Base-by-base conservation (phyloP, 2,888 invertebrate genomes). In the Malacosoma neustria region DNA sequence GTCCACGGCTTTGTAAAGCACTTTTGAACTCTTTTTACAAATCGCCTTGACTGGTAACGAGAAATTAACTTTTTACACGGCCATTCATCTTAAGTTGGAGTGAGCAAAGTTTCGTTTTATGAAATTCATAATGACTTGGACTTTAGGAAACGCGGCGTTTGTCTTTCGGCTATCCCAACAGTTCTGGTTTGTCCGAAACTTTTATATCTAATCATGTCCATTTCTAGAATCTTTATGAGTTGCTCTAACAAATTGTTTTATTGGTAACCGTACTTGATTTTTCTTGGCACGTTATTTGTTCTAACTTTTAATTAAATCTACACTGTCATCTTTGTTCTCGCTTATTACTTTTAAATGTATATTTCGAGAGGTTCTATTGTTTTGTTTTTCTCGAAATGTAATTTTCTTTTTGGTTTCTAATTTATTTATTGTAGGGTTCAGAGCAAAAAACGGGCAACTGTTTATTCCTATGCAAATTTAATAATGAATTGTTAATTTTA, bases 61-160 rank as follows among this genome's bases (percentile, higher is more conserved):
- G 45, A 54, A 59, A 69, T 66, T 62, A 57, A 61, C 59, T 65
- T 67, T 64, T 58, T 54, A 46, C 56, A 50, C 45, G 50, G 53
- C 53, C 56, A 60, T 67, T 59, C 52, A 48, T 61, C 51, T 48
- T 44, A 34, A 40, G 45, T 49, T 42, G 44, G 53, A 49, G 57
- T 60, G 59, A 60, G 60, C 57, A 63, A 68, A 57, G 55, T 66
- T 59, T 37, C 35, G 37, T 49, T 59, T 66, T 54, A 43, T 43
- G 37, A 57, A 60, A 58, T 62, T 61, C 41, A 36, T 56, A 58
- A 61, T 53, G 53, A 58, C 57, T 66, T 50, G 35, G 37, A 57
- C 55, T 62, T 61, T 58, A 46, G 43, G 43, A 43, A 52, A 42
- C 41, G 38, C 30, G 45, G 47, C 45, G 52, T 57, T 61, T 52